Percentiles rank a stretch among this genome's conserved stretches.
Evolutionary conservation across 92 coral and sea anemone species (phyloP).

Genomic region (Metridium senile): DNA sequence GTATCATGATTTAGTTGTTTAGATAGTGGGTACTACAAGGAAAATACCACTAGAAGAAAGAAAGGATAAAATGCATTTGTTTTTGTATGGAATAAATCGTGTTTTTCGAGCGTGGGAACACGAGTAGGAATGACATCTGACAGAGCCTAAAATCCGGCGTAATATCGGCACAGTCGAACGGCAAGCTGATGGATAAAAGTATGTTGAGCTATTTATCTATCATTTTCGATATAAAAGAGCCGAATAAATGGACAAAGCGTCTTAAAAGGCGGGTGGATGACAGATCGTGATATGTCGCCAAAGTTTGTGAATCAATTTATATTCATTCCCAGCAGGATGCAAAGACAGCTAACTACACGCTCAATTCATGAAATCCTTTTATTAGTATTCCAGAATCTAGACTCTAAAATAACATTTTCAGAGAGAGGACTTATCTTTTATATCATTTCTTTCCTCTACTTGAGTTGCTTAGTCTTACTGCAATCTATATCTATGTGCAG

Average conservation of each 20-base stretch:
- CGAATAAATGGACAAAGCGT: constrained; percentile 13
- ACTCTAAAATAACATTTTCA: constrained; percentile 14
- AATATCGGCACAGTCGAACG: constrained; percentile 13
- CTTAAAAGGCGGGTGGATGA: constrained; percentile 11
- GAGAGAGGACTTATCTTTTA: constrained; percentile 7
- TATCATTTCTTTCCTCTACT: constrained; percentile 1
- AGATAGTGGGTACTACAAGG: constrained; percentile 1
- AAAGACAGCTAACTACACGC: background rate
- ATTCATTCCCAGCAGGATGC: constrained; percentile 7
- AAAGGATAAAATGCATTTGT: constrained; percentile 2
- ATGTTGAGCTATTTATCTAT: constrained; percentile 34
- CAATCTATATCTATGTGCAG: background rate
- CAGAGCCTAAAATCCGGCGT: constrained; percentile 21
- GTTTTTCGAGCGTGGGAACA: constrained; percentile 28
- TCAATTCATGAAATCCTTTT: constrained; percentile 2
- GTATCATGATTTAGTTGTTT: constrained; percentile 27
- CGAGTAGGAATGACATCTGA: constrained; percentile 20
- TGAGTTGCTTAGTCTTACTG: background rate
- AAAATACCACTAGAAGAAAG: constrained; percentile 16
- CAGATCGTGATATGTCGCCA: background rate
- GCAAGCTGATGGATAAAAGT: constrained; percentile 27
- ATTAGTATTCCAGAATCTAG: constrained; percentile 13
- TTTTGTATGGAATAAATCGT: background rate
- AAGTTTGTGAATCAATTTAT: constrained; percentile 18
- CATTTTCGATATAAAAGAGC: constrained; percentile 26